Evolutionary conservation across 2,888 invertebrate genomes (phyloP).

Genomic region (Apamea monoglypha): DNA sequence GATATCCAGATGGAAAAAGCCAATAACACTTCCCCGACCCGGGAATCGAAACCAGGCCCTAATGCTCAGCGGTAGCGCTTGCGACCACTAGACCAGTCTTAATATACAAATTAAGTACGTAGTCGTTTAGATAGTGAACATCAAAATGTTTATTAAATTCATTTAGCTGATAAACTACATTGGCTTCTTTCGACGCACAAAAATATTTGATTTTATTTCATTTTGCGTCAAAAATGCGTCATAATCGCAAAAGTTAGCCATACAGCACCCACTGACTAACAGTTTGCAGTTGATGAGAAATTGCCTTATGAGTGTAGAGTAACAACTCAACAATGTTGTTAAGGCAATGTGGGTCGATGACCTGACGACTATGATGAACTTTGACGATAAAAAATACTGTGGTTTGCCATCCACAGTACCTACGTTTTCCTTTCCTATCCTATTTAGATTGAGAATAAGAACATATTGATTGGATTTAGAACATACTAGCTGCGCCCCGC

Average conservation of each 20-base stretch:
- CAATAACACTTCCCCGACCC: too few relatives aligned
- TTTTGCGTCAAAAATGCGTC: background rate
- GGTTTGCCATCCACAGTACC: too few relatives aligned
- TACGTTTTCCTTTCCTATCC: too few relatives aligned
- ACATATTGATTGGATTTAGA: too few relatives aligned
- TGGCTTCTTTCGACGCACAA: background rate
- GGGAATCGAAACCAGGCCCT: too few relatives aligned
- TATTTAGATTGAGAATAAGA: too few relatives aligned
- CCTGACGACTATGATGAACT: conserved; percentile 16
- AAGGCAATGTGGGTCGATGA: conserved; percentile 27
- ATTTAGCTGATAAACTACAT: background rate
- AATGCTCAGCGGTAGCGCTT: too few relatives aligned
- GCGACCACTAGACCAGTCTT: too few relatives aligned
- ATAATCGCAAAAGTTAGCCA: background rate
- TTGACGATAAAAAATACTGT: background rate
- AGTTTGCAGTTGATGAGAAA: conserved; percentile 22
- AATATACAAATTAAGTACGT: background rate
- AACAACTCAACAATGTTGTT: conserved; percentile 1
- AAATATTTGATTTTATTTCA: background rate
- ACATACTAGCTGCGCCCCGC: too few relatives aligned
- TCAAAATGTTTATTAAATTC: background rate
- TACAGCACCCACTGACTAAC: conserved; percentile 22
- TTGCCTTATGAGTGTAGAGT: conserved; percentile 12
- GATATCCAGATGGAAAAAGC: too few relatives aligned
- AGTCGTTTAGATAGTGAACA: background rate